Conservation (phyloP, 2,113 vertebrate species). For the Vulpes ferrilata region DNA sequence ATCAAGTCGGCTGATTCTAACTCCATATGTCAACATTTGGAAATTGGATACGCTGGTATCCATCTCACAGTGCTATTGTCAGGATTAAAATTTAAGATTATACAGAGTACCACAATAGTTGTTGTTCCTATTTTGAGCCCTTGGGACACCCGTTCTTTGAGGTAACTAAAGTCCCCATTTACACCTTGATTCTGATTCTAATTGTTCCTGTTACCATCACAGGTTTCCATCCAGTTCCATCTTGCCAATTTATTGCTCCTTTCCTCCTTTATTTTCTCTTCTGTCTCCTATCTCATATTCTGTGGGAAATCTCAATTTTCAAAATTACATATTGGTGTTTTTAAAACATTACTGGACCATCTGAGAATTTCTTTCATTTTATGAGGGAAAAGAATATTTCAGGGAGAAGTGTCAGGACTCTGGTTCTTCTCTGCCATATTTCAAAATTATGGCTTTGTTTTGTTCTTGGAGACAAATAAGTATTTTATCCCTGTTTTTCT, state of each 20-base stretch:
- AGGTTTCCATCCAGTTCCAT: neutral
- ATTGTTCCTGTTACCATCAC: neutral
- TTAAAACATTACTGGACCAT: neutral
- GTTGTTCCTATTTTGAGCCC: neutral
- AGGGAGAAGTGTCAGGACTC: neutral
- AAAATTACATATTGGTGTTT: neutral
- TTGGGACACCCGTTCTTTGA: neutral
- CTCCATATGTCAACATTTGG: neutral
- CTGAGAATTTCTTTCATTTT: neutral
- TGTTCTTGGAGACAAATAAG: neutral
- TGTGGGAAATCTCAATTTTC: neutral
- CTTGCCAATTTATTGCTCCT: neutral
- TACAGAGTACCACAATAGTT: neutral
- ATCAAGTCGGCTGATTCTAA: neutral
- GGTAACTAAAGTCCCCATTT: neutral
- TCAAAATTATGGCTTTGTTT: neutral
- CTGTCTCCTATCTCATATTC: neutral
- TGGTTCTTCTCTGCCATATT: neutral
- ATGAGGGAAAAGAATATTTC: neutral
- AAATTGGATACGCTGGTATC: neutral
- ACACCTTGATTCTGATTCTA: slow-evolving; percentile 2
- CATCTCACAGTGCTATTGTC: neutral
- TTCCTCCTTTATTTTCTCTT: neutral
- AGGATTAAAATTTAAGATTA: neutral
- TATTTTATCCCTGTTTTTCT: neutral